Evolutionary conservation across 2,888 invertebrate species (phyloP).

Genomic region (Epinotia bilunana): DNA sequence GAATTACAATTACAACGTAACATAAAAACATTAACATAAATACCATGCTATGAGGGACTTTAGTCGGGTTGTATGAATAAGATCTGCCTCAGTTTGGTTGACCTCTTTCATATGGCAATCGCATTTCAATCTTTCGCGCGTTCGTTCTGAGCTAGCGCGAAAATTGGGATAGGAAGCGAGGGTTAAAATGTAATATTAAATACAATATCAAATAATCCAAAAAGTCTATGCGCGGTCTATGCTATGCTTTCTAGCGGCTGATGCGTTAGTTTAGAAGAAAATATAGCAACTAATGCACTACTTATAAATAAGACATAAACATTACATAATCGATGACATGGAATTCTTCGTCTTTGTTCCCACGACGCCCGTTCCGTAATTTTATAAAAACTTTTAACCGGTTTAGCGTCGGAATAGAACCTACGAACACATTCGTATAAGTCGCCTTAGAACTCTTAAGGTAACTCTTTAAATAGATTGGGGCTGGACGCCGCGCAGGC

Average conservation of each 20-base stretch:
- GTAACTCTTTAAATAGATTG: slow-evolving; percentile 42
- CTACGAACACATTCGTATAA: slow-evolving; percentile 61
- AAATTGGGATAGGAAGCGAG: background rate
- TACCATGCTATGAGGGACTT: slow-evolving; percentile 17
- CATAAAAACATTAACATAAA: slow-evolving; percentile 44
- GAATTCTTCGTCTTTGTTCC: slow-evolving; percentile 63
- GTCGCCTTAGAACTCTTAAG: slow-evolving; percentile 52
- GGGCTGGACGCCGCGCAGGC: slow-evolving; percentile 15
- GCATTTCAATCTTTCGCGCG: background rate
- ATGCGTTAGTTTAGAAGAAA: background rate
- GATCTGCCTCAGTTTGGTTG: background rate
- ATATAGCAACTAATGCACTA: slow-evolving; percentile 2
- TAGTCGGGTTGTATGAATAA: slow-evolving; percentile 15
- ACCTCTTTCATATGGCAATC: slow-evolving; percentile 1
- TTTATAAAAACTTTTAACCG: slow-evolving; percentile 74
- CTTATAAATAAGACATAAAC: background rate
- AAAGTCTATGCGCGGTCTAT: too few species aligned
- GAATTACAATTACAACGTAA: slow-evolving; percentile 47
- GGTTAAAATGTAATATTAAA: background rate
- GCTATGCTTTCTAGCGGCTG: background rate
- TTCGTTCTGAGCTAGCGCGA: background rate
- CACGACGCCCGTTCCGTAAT: slow-evolving; percentile 60
- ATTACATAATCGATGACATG: slow-evolving; percentile 39
- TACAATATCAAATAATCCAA: too few species aligned
- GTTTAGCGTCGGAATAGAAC: slow-evolving; percentile 64